phyloP scores from a whole-genome alignment of 1,140 invertebrate species.

The Callitettix versicolor region DNA sequence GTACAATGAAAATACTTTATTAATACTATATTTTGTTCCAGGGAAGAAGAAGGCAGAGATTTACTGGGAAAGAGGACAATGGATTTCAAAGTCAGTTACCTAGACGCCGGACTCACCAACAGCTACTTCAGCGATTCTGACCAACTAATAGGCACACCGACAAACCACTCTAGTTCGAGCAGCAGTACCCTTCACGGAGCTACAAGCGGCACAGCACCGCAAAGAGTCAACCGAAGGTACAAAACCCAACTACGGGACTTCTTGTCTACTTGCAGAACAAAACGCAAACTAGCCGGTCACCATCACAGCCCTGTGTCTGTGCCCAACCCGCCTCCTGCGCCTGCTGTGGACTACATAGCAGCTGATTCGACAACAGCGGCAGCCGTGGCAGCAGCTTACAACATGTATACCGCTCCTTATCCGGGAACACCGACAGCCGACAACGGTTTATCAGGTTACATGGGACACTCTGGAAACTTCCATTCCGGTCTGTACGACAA shows the following conservation, averaged over 20 bases:
- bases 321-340: constrained; percentile 30
- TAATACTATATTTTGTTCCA: constrained; percentile 45
- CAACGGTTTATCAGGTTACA: constrained; percentile 52
- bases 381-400: constrained; percentile 64
- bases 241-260: constrained; percentile 89
- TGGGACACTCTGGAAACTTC: constrained; percentile 56
- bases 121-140: constrained; percentile 81
- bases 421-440: constrained; percentile 43
- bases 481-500: constrained; percentile 64
- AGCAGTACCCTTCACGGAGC: constrained; percentile 1
- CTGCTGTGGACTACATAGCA: constrained; percentile 50
- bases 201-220: constrained; percentile 41
- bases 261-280: constrained; percentile 80
- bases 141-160: constrained; percentile 53
- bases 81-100: constrained; percentile 97
- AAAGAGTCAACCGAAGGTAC: constrained; percentile 72
- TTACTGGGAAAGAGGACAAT: constrained; percentile 91
- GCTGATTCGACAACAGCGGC: constrained; percentile 46
- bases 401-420: constrained; percentile 63
- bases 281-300: constrained; percentile 61
- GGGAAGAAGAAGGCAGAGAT: constrained; percentile 96
- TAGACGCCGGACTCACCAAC: constrained; percentile 82
- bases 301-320: constrained; percentile 31
- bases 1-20: too few relatives aligned
- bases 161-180: constrained; percentile 30